Evolutionary conservation across 1,140 invertebrate species (phyloP).

Genomic region (Drosophila orena): DNA sequence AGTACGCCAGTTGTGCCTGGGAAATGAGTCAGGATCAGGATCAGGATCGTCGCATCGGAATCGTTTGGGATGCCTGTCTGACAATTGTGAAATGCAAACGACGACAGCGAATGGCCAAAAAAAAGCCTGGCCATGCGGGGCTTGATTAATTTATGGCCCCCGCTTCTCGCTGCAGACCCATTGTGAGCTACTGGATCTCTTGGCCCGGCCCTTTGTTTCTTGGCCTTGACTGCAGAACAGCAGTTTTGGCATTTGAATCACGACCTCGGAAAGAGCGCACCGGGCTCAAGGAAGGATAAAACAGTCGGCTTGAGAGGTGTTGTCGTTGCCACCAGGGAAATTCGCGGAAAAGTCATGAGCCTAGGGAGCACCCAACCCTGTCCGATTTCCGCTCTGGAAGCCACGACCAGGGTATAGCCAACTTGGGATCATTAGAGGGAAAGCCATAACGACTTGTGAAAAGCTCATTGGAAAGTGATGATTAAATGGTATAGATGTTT

Average conservation of each 20-base stretch:
- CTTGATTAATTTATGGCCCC: conserved; percentile 77
- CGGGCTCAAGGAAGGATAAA: not conserved
- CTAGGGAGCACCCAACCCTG: conserved; percentile 22
- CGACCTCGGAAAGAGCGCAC: conserved; percentile 34
- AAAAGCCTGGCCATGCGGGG: conserved; percentile 37
- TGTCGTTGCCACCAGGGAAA: conserved; percentile 47
- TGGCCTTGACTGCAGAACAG: conserved; percentile 68
- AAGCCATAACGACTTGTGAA: not conserved
- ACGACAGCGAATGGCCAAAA: conserved; percentile 39
- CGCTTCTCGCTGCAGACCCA: conserved; percentile 42
- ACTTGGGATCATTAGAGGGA: conserved; percentile 26
- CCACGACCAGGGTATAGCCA: conserved; percentile 31
- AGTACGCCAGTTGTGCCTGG: conserved; percentile 37
- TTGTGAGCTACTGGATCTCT: conserved; percentile 52
- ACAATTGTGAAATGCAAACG: conserved; percentile 62
- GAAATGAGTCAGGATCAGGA: conserved; percentile 48
- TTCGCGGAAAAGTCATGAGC: conserved; percentile 43
- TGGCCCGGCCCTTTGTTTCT: conserved; percentile 38
- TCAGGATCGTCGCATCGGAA: conserved; percentile 24
- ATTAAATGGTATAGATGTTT: too few species aligned
- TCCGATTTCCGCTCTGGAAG: conserved; percentile 32
- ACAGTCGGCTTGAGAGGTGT: conserved; percentile 24
- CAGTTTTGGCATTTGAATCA: conserved; percentile 62
- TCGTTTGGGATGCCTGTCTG: conserved; percentile 39
- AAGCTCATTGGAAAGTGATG: not conserved